Conservation (phyloP, 1,140 invertebrate species). For the Drosophila nikananu region DNA sequence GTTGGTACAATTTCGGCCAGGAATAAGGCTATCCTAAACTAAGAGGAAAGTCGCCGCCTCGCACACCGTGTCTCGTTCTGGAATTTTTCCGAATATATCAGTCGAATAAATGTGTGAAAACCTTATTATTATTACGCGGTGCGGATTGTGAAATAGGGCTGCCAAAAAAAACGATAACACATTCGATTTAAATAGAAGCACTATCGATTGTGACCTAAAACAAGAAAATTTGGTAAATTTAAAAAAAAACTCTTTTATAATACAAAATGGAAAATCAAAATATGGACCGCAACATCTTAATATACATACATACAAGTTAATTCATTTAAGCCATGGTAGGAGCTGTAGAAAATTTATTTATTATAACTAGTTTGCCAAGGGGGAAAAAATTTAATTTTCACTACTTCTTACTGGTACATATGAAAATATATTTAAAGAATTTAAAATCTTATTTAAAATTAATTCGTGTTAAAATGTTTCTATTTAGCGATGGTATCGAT, state of each 20-base stretch:
- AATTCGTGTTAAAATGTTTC: too few relatives aligned
- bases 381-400: too few relatives aligned
- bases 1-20: conserved; percentile 52
- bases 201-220: neutral
- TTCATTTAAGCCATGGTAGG: neutral
- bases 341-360: neutral
- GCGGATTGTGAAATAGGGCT: conserved; percentile 73
- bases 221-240: too few relatives aligned
- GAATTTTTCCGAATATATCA: conserved; percentile 32
- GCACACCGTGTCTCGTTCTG: conserved; percentile 43
- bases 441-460: too few relatives aligned
- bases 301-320: neutral
- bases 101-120: conserved; percentile 44
- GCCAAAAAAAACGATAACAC: conserved; percentile 6
- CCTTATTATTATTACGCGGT: conserved; percentile 62
- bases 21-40: conserved; percentile 22
- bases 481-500: too few relatives aligned
- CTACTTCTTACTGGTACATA: too few relatives aligned
- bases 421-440: too few relatives aligned
- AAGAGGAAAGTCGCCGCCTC: conserved; percentile 37
- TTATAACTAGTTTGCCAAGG: too few relatives aligned
- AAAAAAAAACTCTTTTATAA: neutral
- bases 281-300: neutral
- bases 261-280: neutral
- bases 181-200: neutral